Conservation (phyloP, 2,113 vertebrate species). For the Elephantulus edwardii region DNA sequence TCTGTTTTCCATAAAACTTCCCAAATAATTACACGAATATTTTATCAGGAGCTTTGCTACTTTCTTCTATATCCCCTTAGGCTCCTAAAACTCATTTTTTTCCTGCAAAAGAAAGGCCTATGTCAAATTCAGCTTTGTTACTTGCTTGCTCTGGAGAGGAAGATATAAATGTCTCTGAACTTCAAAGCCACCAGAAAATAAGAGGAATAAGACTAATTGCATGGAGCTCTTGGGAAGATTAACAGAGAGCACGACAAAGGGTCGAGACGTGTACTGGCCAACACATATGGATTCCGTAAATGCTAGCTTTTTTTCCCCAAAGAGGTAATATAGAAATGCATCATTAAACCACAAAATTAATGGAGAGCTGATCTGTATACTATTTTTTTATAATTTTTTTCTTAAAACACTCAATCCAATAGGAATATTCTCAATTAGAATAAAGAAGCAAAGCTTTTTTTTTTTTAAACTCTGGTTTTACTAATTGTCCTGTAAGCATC, state of each 20-base stretch:
- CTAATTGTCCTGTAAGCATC: not conserved
- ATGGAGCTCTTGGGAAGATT: not conserved
- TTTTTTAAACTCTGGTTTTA: slow-evolving; percentile 38
- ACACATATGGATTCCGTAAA: not conserved
- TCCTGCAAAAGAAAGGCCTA: not conserved
- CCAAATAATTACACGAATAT: not conserved
- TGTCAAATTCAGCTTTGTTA: not conserved
- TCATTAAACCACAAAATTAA: slow-evolving; percentile 41
- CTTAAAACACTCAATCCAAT: not conserved
- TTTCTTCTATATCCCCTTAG: not conserved
- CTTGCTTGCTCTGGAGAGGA: not conserved
- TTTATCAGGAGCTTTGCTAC: not conserved
- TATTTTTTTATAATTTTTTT: not conserved
- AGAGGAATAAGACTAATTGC: not conserved
- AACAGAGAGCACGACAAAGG: not conserved
- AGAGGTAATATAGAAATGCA: slow-evolving; percentile 43
- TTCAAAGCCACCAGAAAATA: not conserved
- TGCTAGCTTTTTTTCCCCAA: not conserved
- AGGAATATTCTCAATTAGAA: not conserved
- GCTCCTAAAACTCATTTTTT: not conserved
- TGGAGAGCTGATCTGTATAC: not conserved
- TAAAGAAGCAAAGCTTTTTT: not conserved
- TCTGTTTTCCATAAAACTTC: not conserved
- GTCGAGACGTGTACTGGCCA: not conserved
- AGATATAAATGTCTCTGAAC: not conserved